Evolutionary conservation across 2,797 vertebrate species (phyloP).

Genomic region (Helarctos malayanus): DNA sequence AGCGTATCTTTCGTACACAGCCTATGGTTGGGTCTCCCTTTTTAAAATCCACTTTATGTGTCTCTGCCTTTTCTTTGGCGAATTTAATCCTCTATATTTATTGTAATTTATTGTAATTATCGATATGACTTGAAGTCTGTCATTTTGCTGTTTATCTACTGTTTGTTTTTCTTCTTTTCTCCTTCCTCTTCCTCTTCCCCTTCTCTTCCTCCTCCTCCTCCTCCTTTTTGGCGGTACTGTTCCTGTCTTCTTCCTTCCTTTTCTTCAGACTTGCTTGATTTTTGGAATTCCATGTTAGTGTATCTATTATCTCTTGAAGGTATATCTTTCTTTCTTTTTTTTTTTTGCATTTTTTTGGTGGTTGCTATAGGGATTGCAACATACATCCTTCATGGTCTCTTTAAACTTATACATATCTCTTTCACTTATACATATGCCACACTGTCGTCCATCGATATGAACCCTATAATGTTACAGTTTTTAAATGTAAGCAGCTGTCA

Average conservation of each 20-base stretch:
- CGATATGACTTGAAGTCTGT: neutral
- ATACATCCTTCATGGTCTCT: neutral
- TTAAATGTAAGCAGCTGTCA: no score
- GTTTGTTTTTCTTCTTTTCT: no score
- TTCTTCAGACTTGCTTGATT: neutral
- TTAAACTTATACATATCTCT: neutral
- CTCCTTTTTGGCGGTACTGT: no score
- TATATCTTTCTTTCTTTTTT: neutral
- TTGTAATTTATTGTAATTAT: neutral
- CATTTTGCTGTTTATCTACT: neutral
- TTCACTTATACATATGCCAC: no score
- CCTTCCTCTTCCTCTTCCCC: no score
- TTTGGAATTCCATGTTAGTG: neutral
- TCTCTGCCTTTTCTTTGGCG: neutral
- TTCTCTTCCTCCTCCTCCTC: no score
- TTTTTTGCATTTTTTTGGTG: no score
- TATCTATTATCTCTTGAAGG: neutral
- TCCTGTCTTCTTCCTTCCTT: neutral
- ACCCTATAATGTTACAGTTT: neutral
- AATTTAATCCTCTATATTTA: neutral
- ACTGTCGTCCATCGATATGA: neutral
- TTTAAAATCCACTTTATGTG: neutral
- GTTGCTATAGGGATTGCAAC: neutral
- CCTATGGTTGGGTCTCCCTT: rapidly evolving
- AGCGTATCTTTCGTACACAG: neutral